Evolutionary conservation across 2,113 vertebrate species (phyloP), one percentile per base, ranked within the genome.

Genomic region (Aspidoscelis tigris): DNA sequence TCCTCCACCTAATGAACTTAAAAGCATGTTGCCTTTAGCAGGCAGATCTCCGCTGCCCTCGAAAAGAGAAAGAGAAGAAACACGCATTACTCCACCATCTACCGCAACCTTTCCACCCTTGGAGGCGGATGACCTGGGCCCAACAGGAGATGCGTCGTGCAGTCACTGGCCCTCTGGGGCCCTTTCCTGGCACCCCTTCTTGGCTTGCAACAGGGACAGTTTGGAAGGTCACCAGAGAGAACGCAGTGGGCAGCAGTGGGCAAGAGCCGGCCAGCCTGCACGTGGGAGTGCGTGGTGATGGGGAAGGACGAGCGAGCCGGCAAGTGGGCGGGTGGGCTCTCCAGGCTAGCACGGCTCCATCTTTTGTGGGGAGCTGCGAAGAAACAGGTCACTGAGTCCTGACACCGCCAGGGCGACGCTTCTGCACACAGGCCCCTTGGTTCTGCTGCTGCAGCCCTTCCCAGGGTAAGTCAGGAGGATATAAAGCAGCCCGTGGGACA

Each of bases 401-500:
- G 68, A 53, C 68, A 82, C 69, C 78, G 68, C 55, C 53, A n/a
- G 64, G 26, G 9, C 50, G 33, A 73, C 72, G 76, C 76, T 72
- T 78, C 72, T 73, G 33, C 33, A 86, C 84, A 81, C 41, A n/a
- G 79, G 65, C 74, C 72, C 65, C 84, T 82, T 77, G 74, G 58
- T 82, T 24, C 47, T 33, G 1, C 7, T 78, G 80, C 55, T 7
- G 55, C 55, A 66, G 33, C 5, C n/a, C 16, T 78, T 24, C 22
- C 43, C 18, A 8, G 53, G 65, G 69, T 82, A 86, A 86, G 78
- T 65, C 85, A 78, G 39, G 55, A 14, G 80, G 85, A 72, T 73
- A 70, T 82, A 78, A 78, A 66, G 47, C 85, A 82, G 75, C 75
- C 75, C 66, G 69, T 73, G 80, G 78, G 85, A 66, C 85, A 82